Percentiles rank a stretch among this genome's conserved stretches.
Evolutionary conservation across 2,113 vertebrate genomes (phyloP).

Genomic region (Theropithecus gelada): DNA sequence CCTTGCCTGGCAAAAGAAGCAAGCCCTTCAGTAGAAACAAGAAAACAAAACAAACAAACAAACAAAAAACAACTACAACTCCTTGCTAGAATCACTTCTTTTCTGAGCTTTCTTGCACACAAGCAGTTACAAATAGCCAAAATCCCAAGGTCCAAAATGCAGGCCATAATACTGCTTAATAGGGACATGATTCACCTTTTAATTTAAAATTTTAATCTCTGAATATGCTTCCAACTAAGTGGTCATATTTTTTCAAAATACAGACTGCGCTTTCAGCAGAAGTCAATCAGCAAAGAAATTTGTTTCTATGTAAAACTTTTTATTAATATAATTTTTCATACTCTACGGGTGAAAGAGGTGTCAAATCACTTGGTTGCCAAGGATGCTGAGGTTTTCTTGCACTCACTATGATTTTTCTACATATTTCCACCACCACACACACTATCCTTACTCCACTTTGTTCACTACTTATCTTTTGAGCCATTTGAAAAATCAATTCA

Average conservation of each 20-base stretch:
- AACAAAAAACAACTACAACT: not conserved
- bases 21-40: not conserved
- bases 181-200: not conserved
- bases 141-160: not conserved
- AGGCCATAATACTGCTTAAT: not conserved
- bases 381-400: not conserved
- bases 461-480: not conserved
- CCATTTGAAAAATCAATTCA: not conserved
- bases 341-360: not conserved
- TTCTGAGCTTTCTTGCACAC: not conserved
- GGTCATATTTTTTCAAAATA: not conserved
- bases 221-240: not conserved
- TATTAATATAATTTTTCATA: conserved; percentile 9
- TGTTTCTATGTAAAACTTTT: not conserved
- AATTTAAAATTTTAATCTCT: not conserved
- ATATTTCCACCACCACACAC: not conserved
- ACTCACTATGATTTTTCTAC: not conserved
- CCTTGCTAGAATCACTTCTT: not conserved
- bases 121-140: not conserved
- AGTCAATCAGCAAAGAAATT: not conserved
- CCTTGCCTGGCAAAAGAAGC: not conserved
- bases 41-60: not conserved
- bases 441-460: not conserved
- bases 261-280: not conserved
- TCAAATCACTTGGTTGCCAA: not conserved